Base-by-base conservation (phyloP, 2,888 invertebrate species). In the Brassicogethes aeneus region DNA sequence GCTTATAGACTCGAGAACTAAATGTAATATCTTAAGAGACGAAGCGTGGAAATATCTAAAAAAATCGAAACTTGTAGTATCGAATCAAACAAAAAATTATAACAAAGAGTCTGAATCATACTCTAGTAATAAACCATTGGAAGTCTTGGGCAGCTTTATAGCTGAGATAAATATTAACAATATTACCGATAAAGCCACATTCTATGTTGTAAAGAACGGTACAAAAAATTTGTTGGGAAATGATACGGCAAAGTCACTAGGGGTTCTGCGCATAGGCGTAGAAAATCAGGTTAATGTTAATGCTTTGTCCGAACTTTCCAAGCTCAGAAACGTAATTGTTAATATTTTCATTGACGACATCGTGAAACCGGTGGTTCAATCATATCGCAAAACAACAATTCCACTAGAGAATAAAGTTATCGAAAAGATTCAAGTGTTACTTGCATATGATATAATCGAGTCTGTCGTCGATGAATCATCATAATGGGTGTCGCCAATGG, bases 271-370 rank as follows among this genome's bases (percentile, higher is more conserved):
- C 16, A 40, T 35, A 17, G 32, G 23, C 23, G 10, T 23, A 10
- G 5, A 5, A 23, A 23, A 23, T 23, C 23, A 23, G 10, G 23
- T 23, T 5, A 7, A 23, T 23, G 23, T 23, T 23, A 23, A 23
- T 10, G 23, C 23, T 10, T 7, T 23, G 10, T 23, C 40, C 10
- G 17, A 40, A 13, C 47, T 55, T 39, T 47, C 51, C 23, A 56
- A 64, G 52, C 51, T 60, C 16, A 57, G 56, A 43, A 45, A 56
- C 39, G 42, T 59, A 12, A 29, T 47, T 12, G 40, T 59, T 1
- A 41, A 48, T 10, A 44, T 58, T 8, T 50, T 54, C 1, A 59
- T 61, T 15, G 52, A 62, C 38, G 30, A 41, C 13, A 31, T 48
- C 8, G 39, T 54, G 3, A 53, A 48, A 17, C 60, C 62, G 16